phyloP scores from a whole-genome alignment of 2,113 vertebrate species.

The Athene cunicularia region DNA sequence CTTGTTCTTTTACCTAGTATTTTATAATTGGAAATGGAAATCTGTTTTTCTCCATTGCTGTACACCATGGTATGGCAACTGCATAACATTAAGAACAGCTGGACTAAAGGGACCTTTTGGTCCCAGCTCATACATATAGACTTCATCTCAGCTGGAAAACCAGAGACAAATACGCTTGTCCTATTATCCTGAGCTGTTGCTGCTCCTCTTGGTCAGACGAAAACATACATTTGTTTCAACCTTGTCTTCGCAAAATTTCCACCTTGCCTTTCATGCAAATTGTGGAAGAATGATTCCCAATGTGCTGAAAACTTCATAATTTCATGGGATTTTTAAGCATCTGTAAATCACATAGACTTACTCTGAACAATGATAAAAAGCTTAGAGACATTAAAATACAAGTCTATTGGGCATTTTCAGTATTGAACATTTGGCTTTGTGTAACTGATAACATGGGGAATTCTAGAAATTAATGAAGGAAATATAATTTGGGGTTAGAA shows the following conservation, averaged over 20 bases:
- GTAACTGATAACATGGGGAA: conserved; percentile 35
- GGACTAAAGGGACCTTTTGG: background rate
- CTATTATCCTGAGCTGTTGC: background rate
- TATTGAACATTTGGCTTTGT: background rate
- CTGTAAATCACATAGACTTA: background rate
- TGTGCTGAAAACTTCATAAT: background rate
- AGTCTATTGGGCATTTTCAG: conserved; percentile 30
- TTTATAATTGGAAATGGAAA: conserved; percentile 9
- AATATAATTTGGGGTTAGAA: conserved; percentile 18
- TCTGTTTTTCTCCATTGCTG: background rate
- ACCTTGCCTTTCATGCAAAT: conserved; percentile 9
- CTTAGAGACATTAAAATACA: conserved; percentile 49
- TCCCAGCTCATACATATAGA: background rate
- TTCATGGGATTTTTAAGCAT: background rate
- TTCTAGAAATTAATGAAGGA: conserved; percentile 52
- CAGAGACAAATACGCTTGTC: background rate
- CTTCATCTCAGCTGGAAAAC: background rate
- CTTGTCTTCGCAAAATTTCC: conserved; percentile 13
- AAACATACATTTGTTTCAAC: background rate
- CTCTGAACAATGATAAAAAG: conserved; percentile 8
- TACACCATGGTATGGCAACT: background rate
- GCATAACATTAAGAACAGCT: background rate
- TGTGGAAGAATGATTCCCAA: background rate
- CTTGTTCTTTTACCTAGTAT: background rate
- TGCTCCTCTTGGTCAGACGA: background rate